phyloP scores from a whole-genome alignment of 2,888 invertebrate genomes.

The Mythimna albipuncta region DNA sequence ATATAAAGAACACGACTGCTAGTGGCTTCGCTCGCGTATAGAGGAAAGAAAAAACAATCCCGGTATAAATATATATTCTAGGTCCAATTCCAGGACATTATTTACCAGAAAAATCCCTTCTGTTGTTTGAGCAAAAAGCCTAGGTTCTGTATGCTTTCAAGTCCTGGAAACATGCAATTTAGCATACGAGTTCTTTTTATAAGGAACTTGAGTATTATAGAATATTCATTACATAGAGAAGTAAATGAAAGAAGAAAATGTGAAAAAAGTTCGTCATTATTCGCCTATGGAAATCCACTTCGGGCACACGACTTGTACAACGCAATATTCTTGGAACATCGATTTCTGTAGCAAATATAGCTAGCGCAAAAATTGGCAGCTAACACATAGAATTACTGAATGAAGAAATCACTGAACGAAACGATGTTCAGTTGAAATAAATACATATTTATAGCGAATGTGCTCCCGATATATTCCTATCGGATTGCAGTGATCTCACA shows the following conservation, averaged over 20 bases:
- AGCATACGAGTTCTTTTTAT: too few relatives aligned
- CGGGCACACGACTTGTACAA: background rate
- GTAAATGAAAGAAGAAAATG: background rate
- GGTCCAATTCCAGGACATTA: too few relatives aligned
- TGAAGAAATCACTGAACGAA: conserved; percentile 35
- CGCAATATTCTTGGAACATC: background rate
- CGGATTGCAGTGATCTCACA: background rate
- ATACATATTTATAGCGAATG: conserved; percentile 27
- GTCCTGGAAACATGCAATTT: too few relatives aligned
- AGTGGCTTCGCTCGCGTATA: too few relatives aligned
- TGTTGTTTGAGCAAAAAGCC: too few relatives aligned
- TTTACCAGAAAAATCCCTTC: too few relatives aligned
- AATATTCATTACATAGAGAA: too few relatives aligned
- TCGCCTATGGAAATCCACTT: background rate
- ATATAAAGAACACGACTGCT: background rate
- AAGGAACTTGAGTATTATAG: too few relatives aligned
- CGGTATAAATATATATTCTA: too few relatives aligned
- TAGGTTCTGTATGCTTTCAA: too few relatives aligned
- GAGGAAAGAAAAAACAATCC: too few relatives aligned
- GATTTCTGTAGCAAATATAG: conserved; percentile 1
- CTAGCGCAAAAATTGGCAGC: conserved; percentile 20
- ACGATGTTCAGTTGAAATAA: conserved; percentile 10
- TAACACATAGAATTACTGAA: conserved; percentile 33
- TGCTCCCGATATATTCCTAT: conserved; percentile 10
- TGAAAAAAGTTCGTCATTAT: background rate